Percentiles rank a stretch among this genome's conserved stretches.
Conservation (phyloP, 1,140 invertebrate species). For the Carposina sasakii region DNA sequence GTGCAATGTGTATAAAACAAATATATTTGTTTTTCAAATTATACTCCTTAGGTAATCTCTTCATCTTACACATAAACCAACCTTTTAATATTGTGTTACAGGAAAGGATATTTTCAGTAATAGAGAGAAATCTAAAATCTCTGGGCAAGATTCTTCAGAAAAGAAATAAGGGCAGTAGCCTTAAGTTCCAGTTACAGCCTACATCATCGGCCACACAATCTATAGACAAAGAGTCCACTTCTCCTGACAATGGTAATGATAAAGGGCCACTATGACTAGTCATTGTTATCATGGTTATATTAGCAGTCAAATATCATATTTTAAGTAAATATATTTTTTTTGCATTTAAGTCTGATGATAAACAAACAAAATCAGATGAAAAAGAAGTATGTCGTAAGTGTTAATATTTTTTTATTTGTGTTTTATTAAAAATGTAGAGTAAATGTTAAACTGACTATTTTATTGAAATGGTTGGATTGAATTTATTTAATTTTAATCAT, state of each 20-base stretch:
- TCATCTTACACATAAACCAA: slow-evolving; percentile 5
- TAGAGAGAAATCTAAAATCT: slow-evolving; percentile 69
- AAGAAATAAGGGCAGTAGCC: slow-evolving; percentile 69
- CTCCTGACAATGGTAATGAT: slow-evolving; percentile 31
- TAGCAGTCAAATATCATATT: slow-evolving; percentile 45
- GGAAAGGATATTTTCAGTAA: slow-evolving; percentile 70
- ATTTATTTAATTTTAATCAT: no score
- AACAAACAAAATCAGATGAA: neutral
- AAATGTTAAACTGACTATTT: no score
- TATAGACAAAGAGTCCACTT: no score
- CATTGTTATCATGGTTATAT: slow-evolving; percentile 28
- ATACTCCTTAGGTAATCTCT: neutral
- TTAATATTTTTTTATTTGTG: neutral
- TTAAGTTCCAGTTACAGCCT: slow-evolving; percentile 75
- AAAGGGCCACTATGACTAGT: slow-evolving; percentile 63
- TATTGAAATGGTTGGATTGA: no score
- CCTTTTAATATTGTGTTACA: slow-evolving; percentile 26
- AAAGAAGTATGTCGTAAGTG: neutral
- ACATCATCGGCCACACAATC: no score
- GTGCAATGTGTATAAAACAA: slow-evolving; percentile 4
- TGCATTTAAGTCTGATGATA: neutral
- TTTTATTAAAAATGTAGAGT: no score
- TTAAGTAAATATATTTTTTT: slow-evolving; percentile 40
- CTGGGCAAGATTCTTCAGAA: slow-evolving; percentile 74
- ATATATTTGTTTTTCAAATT: slow-evolving; percentile 18